Conservation (phyloP, 2,113 vertebrate genomes). For the Oxyruncus cristatus region DNA sequence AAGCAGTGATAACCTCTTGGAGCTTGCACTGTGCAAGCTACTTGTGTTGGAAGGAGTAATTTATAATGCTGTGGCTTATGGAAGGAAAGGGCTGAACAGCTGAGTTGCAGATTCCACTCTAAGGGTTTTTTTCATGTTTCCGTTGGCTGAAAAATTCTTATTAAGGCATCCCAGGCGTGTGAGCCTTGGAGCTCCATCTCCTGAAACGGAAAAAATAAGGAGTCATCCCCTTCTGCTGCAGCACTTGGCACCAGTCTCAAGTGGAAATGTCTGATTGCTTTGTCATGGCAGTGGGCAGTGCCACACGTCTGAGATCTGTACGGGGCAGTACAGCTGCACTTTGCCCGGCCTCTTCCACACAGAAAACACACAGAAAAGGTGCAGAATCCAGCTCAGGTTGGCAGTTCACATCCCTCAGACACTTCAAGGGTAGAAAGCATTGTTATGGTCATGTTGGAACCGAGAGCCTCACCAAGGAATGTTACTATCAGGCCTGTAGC, state of each 20-base stretch:
- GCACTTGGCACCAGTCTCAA: constrained; percentile 33
- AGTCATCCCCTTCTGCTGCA: constrained; percentile 18
- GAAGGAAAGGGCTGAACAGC: neutral
- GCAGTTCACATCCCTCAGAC: neutral
- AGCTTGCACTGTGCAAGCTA: neutral
- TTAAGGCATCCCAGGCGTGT: constrained; percentile 10
- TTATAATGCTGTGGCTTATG: neutral
- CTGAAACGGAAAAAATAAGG: constrained; percentile 13
- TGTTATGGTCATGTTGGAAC: neutral
- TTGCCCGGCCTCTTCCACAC: neutral
- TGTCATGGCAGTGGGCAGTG: constrained; percentile 42
- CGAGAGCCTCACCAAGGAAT: neutral
- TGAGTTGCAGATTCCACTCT: constrained; percentile 9
- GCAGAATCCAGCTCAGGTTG: neutral
- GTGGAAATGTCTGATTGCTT: constrained; percentile 47
- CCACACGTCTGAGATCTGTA: neutral
- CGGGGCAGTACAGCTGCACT: neutral
- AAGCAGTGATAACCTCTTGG: neutral
- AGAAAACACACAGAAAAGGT: neutral
- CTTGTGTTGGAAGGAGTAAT: neutral
- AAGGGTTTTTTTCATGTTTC: neutral
- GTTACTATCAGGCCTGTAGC: constrained; percentile 13
- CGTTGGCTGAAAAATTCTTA: neutral
- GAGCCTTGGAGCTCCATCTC: neutral
- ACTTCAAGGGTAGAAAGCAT: neutral